Percentiles rank a stretch among this genome's conserved stretches.
phyloP scores from a whole-genome alignment of 2,113 vertebrate species.

The Naja naja region DNA sequence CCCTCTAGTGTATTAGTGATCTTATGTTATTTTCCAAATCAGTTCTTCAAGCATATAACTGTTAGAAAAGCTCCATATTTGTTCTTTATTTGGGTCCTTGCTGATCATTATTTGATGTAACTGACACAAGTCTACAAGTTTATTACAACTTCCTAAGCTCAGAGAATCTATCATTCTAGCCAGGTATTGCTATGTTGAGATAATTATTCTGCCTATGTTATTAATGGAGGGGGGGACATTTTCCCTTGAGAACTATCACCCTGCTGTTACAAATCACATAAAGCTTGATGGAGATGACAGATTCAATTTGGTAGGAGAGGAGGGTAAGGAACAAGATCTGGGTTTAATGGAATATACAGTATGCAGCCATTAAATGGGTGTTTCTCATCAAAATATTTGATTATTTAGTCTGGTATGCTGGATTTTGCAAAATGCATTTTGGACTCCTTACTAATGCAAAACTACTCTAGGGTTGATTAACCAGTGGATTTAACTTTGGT shows the following conservation, averaged over 20 bases:
- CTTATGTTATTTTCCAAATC: background rate
- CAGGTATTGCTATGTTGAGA: background rate
- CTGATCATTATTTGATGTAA: background rate
- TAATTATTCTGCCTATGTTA: background rate
- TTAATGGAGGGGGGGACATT: background rate
- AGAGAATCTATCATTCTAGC: background rate
- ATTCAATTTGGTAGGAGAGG: background rate
- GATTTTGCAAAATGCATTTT: conserved; percentile 1
- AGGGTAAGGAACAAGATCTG: background rate
- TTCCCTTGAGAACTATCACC: background rate
- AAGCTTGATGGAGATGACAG: background rate
- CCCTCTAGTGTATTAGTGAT: conserved; percentile 63
- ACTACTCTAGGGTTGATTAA: background rate
- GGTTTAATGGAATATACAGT: background rate
- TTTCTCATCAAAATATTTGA: background rate
- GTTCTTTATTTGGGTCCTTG: background rate
- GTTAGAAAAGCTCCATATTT: background rate
- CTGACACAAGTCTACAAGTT: conserved; percentile 17
- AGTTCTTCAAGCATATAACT: background rate
- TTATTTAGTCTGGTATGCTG: background rate
- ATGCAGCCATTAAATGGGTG: background rate
- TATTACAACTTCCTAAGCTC: background rate
- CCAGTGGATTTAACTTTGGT: background rate
- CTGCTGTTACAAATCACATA: background rate
- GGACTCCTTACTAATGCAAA: background rate